Percentiles rank a stretch among this genome's conserved stretches.
Evolutionary conservation across 2,888 invertebrate genomes (phyloP).

Genomic region (Glaucopsyche alexis): DNA sequence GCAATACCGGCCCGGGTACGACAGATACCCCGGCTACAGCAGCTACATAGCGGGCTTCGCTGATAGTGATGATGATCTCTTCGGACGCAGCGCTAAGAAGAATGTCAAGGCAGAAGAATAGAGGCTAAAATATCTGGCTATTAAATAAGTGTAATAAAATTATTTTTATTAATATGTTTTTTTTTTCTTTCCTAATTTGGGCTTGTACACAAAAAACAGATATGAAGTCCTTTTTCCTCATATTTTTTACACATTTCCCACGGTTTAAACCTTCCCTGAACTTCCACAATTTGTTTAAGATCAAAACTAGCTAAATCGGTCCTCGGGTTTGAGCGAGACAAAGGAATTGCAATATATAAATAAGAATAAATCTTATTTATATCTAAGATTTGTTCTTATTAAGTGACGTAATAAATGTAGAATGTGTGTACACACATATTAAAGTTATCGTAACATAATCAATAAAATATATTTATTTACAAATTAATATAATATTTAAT

Average conservation of each 20-base stretch:
- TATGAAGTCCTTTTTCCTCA: no score
- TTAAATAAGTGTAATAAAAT: constrained; percentile 7
- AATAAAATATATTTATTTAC: constrained; percentile 1
- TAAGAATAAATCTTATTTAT: no score
- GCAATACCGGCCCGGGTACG: constrained; percentile 48
- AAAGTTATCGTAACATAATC: no score
- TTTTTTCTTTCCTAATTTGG: background rate
- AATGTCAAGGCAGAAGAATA: background rate
- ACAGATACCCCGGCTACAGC: constrained; percentile 45
- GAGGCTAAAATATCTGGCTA: background rate
- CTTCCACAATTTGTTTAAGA: no score
- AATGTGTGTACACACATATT: no score
- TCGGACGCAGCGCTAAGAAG: constrained; percentile 13
- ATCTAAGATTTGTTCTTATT: no score
- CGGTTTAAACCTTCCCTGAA: no score
- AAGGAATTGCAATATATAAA: no score
- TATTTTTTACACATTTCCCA: no score
- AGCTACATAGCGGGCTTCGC: constrained; percentile 60
- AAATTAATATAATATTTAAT: background rate
- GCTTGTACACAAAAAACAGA: background rate
- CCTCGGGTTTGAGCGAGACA: no score
- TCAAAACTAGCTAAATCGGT: no score
- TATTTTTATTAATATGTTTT: constrained; percentile 17
- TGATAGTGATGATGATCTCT: constrained; percentile 3
- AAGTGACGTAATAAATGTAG: no score